These are phyloP conservation scores for Drosophila busckii DNA, from an alignment of 1,140 invertebrate genomes.

Conservation along the genomic window DNA sequence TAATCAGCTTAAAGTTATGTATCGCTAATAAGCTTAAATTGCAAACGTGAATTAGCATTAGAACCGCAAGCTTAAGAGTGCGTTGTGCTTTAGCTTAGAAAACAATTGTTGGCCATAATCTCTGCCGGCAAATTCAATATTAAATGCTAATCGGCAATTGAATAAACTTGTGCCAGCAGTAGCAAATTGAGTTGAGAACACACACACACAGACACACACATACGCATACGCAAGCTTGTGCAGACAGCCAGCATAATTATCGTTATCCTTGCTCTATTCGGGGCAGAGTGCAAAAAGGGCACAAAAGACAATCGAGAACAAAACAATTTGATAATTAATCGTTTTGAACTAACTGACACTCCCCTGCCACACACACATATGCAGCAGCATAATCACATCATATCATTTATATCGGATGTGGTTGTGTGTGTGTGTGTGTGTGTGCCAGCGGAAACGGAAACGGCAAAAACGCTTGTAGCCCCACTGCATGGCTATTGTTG, in stretches of 20 bases:
- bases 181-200: constrained; percentile 3
- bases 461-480: constrained; percentile 28
- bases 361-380: constrained; percentile 6
- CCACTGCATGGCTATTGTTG: constrained; percentile 1
- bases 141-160: not conserved
- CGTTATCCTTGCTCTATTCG: constrained; percentile 12
- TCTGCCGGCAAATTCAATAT: not conserved
- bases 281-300: constrained; percentile 8
- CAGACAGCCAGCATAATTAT: constrained; percentile 28
- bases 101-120: not conserved
- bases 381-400: constrained; percentile 24
- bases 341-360: constrained; percentile 20
- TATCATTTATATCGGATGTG: constrained; percentile 31
- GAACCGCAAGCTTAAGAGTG: too few relatives aligned
- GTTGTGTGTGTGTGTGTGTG: not conserved
- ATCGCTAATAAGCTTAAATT: too few relatives aligned
- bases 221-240: not conserved
- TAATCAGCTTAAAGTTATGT: too few relatives aligned
- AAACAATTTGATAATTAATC: constrained; percentile 48
- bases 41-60: too few relatives aligned
- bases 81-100: not conserved
- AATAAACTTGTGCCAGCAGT: constrained; percentile 1
- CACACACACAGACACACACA: not conserved
- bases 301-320: constrained; percentile 39
- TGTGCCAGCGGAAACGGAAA: constrained; percentile 21